phyloP scores from a whole-genome alignment of 2,888 invertebrate genomes.

The Orthosia gothica region DNA sequence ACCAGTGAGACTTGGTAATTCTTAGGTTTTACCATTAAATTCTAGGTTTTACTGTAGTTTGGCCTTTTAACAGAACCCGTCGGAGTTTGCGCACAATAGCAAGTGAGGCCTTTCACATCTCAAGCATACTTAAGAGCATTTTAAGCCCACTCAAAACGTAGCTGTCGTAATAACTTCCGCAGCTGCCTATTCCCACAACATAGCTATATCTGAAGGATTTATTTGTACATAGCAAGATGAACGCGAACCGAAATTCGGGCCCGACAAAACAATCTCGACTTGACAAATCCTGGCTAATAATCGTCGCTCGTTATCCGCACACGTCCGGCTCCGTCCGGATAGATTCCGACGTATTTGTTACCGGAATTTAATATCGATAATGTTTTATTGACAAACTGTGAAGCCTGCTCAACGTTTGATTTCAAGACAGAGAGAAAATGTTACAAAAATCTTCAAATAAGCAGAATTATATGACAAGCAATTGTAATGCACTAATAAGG shows the following conservation, averaged over 20 bases:
- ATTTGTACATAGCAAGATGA: conserved; percentile 48
- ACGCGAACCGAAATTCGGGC: conserved; percentile 51
- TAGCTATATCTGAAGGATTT: conserved; percentile 50
- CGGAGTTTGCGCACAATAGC: background rate
- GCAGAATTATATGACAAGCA: conserved; percentile 1
- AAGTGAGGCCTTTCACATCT: background rate
- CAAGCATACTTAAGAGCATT: background rate
- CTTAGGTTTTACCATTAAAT: no score
- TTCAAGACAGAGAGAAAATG: background rate
- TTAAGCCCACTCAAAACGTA: conserved; percentile 19
- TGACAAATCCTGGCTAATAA: conserved; percentile 75
- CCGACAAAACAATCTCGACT: conserved; percentile 69
- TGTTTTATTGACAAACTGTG: conserved; percentile 56
- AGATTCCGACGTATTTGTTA: conserved; percentile 64
- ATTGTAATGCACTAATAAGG: background rate
- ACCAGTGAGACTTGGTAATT: no score
- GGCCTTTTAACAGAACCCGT: background rate
- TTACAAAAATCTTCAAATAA: background rate
- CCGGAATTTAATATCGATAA: conserved; percentile 66
- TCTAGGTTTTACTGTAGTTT: no score
- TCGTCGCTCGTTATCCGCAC: conserved; percentile 72
- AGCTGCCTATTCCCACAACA: conserved; percentile 22
- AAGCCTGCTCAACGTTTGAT: conserved; percentile 19
- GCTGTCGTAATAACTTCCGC: conserved; percentile 24
- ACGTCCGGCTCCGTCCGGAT: conserved; percentile 60